Base-by-base conservation (phyloP, 37 sponge, comb jelly and placozoan species). In the Theonella swinhoei region DNA sequence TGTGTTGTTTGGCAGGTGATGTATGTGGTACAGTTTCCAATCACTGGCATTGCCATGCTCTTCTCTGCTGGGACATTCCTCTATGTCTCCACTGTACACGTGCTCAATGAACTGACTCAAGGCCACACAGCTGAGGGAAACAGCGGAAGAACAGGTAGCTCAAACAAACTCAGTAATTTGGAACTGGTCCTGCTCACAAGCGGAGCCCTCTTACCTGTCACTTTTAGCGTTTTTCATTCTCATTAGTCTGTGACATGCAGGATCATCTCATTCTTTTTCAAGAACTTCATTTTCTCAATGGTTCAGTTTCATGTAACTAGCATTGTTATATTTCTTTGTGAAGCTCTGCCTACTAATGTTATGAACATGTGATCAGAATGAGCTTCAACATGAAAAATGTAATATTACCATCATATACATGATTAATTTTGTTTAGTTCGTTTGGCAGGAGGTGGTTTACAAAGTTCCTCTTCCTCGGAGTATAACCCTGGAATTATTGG, bases 61-160 rank as follows among this genome's bases (percentile, higher is more conserved):
- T 95, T 99, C 86, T 96, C 97, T 14, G 99, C 97, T 11, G 99
- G 99, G 20, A 99, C 99, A 24, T 99, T 99, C 85, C 94, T 99
- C 64, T 99, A 99, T 68, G 99, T 99, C 22, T 84, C 97, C 29
- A 99, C 99, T n/a, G 97, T 99, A 25, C 99, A 99, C 68, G 99
- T 99, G 5, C 85, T 99, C 35, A 90, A 71, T 26, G 99, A 96
- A 76, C 43, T 99, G 54, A 83, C 81, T 38, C 83, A 90, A 5
- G 63, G 76, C 62, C 3, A 42, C 33, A 22, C 58, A 14, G 29
- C 70, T 41, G 70, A 88, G 3, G 39, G 31, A 2, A 8, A 32
- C 3, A 29, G 23, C 26, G 25, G 68, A 8, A 1, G 0, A 14
- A 17, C 29, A 20, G 3, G 29, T 5, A 58, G 22, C 24, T 74